A percentile compares a stretch with the other conserved stretches of the same genome.
Conservation (phyloP, 2,888 invertebrate species). For the Thalpophila matura region DNA sequence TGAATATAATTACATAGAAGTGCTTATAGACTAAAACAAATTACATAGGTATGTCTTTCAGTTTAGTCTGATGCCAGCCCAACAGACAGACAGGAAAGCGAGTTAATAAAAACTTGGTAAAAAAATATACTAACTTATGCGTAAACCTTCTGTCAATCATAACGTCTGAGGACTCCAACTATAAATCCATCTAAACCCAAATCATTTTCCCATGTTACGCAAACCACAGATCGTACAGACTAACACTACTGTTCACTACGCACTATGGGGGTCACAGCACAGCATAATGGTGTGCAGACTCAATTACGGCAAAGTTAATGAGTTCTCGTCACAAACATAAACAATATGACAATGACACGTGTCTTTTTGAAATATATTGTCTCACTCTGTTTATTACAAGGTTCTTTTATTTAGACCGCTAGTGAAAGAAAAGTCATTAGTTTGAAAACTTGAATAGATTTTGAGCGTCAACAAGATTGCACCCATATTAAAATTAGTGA, state of each 20-base stretch:
- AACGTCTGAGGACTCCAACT: no score
- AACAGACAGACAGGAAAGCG: no score
- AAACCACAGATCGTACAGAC: neutral
- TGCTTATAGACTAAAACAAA: no score
- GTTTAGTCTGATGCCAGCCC: no score
- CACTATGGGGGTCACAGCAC: conserved; percentile 33
- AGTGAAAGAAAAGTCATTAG: conserved; percentile 13
- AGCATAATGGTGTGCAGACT: conserved; percentile 41
- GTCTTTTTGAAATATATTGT: conserved; percentile 36
- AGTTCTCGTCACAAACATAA: conserved; percentile 60
- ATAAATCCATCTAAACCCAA: neutral
- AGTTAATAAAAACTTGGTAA: no score
- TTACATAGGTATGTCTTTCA: no score
- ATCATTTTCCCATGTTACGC: neutral
- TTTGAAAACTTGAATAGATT: neutral
- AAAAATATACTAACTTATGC: no score
- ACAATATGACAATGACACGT: conserved; percentile 54
- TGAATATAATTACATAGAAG: no score
- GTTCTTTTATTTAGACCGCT: conserved; percentile 6
- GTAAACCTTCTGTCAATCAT: no score
- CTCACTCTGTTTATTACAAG: conserved; percentile 18
- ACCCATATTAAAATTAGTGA: neutral
- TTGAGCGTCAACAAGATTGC: neutral
- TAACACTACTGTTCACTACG: conserved; percentile 21
- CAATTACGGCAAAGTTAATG: conserved; percentile 62